phyloP scores from a whole-genome alignment of 2,113 vertebrate genomes.

The Hyla sarda region DNA sequence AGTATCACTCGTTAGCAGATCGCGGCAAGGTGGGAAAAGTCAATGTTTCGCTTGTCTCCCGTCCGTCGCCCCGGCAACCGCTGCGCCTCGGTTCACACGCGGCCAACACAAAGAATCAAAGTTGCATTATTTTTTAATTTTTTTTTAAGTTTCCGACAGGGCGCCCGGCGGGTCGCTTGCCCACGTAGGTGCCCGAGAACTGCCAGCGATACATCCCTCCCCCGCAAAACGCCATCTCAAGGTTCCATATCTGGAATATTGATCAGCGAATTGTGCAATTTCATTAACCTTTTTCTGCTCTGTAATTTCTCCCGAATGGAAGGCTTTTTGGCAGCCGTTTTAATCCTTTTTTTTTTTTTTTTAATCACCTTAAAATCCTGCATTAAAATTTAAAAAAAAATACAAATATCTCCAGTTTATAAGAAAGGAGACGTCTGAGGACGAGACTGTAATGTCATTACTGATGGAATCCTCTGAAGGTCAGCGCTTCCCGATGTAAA shows the following conservation, averaged over 20 bases:
- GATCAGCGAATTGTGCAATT: conserved; percentile 40
- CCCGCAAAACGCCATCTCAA: background rate
- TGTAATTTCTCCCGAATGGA: conserved; percentile 26
- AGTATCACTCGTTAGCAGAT: conserved; percentile 32
- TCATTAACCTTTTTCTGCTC: conserved; percentile 39
- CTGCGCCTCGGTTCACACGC: background rate
- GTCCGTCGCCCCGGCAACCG: conserved; percentile 41
- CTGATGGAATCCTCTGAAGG: conserved; percentile 8
- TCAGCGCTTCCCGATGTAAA: background rate
- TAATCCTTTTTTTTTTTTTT: conserved; percentile 29
- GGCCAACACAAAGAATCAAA: background rate
- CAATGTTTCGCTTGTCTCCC: background rate
- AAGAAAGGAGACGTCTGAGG: conserved; percentile 5
- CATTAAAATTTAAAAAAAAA: conserved; percentile 14
- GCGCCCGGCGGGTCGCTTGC: conserved; percentile 2
- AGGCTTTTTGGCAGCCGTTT: conserved; percentile 26
- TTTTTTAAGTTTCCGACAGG: conserved; percentile 1
- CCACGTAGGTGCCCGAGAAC: conserved; percentile 4
- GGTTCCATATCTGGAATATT: conserved; percentile 45
- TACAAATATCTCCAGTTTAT: conserved; percentile 12
- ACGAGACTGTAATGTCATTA: conserved; percentile 9
- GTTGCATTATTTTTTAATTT: too few relatives aligned
- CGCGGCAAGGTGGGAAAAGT: conserved; percentile 18
- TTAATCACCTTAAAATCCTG: conserved; percentile 40
- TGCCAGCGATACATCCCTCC: background rate